Evolutionary conservation across 2,113 vertebrate species (phyloP).

Genomic region (Hippotragus niger): DNA sequence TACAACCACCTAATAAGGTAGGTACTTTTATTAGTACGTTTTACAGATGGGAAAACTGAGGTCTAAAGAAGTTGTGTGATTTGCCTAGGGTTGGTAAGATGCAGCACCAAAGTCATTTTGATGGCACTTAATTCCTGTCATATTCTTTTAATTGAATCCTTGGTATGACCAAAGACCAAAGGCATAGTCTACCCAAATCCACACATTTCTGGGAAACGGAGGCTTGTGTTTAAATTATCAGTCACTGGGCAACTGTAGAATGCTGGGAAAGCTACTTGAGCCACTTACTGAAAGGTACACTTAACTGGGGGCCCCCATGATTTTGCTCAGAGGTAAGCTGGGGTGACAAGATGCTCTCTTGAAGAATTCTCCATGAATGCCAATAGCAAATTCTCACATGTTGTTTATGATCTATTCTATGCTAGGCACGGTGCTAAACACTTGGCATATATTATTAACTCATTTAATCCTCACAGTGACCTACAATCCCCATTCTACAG

Average conservation of each 20-base stretch:
- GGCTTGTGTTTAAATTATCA: background rate
- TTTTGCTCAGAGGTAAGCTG: background rate
- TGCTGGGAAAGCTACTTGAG: background rate
- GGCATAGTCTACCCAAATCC: background rate
- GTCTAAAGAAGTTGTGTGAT: background rate
- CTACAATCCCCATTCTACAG: background rate
- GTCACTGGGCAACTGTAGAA: background rate
- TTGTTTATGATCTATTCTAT: background rate
- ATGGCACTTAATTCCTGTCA: background rate
- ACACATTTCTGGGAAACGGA: background rate
- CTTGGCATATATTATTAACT: background rate
- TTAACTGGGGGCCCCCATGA: background rate
- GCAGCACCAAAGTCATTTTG: background rate
- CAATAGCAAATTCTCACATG: background rate
- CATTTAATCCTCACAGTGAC: background rate
- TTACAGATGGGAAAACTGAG: background rate
- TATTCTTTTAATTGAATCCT: background rate
- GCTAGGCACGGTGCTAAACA: background rate
- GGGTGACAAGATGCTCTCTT: background rate
- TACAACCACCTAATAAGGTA: background rate
- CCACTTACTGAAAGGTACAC: background rate
- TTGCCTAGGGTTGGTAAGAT: background rate
- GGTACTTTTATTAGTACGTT: background rate
- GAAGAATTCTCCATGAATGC: background rate
- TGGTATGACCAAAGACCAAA: background rate